Percentiles rank a stretch among this genome's conserved stretches.
Evolutionary conservation across 2,113 vertebrate genomes (phyloP).

Genomic region (Eupsittula cactorum): DNA sequence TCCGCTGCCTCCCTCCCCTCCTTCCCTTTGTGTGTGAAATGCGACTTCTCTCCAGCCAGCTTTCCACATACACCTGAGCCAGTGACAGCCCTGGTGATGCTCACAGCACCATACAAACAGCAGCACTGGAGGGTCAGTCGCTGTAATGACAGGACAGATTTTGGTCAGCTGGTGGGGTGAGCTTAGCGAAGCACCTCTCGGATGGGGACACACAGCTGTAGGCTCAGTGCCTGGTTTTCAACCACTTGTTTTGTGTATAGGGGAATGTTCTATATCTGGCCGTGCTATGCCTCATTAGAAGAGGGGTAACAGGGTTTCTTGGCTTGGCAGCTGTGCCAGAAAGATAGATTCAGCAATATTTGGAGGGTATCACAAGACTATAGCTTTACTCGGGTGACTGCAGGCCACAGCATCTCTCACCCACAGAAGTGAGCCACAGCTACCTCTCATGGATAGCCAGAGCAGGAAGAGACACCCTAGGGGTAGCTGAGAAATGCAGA

Average conservation of each 20-base stretch:
- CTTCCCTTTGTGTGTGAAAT: neutral
- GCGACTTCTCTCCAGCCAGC: neutral
- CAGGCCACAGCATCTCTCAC: neutral
- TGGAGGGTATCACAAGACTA: neutral
- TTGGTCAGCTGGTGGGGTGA: neutral
- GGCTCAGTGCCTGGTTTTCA: neutral
- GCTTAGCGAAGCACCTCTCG: neutral
- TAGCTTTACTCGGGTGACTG: neutral
- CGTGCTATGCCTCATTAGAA: neutral
- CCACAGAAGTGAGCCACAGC: neutral
- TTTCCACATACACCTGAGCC: neutral
- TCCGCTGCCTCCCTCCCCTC: neutral
- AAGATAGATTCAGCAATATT: conserved; percentile 1
- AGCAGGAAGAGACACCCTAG: neutral
- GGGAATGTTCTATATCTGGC: neutral
- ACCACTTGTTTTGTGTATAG: neutral
- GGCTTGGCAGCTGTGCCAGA: neutral
- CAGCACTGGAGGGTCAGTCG: rapidly evolving
- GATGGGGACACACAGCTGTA: neutral
- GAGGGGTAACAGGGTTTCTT: neutral
- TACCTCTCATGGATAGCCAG: neutral
- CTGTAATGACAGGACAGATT: neutral
- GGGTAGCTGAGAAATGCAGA: neutral
- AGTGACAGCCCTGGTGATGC: neutral
- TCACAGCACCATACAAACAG: neutral